Conservation (phyloP, 1,140 invertebrate species). For the Drosophila kepulauana region DNA sequence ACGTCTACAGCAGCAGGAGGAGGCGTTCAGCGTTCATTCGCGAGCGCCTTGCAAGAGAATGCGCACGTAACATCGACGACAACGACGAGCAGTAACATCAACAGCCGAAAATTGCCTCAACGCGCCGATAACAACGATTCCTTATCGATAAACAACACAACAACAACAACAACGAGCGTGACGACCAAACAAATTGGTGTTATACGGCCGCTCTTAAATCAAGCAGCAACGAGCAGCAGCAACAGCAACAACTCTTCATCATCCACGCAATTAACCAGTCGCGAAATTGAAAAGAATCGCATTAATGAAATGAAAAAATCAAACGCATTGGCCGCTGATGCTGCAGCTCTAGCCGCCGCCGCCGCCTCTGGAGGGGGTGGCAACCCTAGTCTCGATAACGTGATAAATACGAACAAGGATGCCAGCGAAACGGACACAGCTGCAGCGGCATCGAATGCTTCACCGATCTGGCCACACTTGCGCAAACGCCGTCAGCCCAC, state of each 20-base stretch:
- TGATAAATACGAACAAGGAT: slow-evolving; percentile 78
- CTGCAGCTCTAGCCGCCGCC: slow-evolving; percentile 36
- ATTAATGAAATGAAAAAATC: slow-evolving; percentile 89
- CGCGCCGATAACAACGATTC: slow-evolving; percentile 87
- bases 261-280: slow-evolving; percentile 85
- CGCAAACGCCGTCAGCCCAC: slow-evolving; percentile 63
- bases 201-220: slow-evolving; percentile 70
- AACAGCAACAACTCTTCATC: slow-evolving; percentile 51
- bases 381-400: slow-evolving; percentile 70
- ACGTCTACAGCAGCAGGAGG: slow-evolving; percentile 39
- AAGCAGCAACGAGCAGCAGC: slow-evolving; percentile 32
- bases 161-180: slow-evolving; percentile 32
- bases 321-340: slow-evolving; percentile 62
- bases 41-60: slow-evolving; percentile 67
- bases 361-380: not conserved
- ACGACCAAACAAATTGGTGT: slow-evolving; percentile 76
- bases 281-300: slow-evolving; percentile 90
- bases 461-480: slow-evolving; percentile 69
- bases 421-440: slow-evolving; percentile 84
- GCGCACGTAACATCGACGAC: slow-evolving; percentile 64
- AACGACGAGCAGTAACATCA: slow-evolving; percentile 38
- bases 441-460: slow-evolving; percentile 45
- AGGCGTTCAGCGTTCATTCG: slow-evolving; percentile 72
- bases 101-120: slow-evolving; percentile 85
- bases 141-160: slow-evolving; percentile 85